Conservation (phyloP, 2,888 invertebrate genomes). For the Meliscaeva auricollis region DNA sequence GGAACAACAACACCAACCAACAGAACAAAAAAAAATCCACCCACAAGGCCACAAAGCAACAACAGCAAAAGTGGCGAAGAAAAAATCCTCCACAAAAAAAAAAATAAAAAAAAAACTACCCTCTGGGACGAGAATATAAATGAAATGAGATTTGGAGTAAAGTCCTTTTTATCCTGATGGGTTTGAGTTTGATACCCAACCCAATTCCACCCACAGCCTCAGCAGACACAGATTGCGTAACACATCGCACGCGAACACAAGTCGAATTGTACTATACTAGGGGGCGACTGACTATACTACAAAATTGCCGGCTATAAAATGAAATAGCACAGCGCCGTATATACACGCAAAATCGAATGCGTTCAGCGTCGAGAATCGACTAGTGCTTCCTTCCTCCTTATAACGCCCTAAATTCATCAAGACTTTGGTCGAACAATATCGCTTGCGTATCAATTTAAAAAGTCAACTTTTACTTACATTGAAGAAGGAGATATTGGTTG, state of each 20-base stretch:
- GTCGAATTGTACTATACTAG: not conserved
- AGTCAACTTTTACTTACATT: conserved; percentile 65
- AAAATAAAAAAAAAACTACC: conserved; percentile 44
- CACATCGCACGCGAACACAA: conserved; percentile 21
- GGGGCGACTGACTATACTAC: conserved; percentile 30
- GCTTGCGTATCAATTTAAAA: conserved; percentile 65
- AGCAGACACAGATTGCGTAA: conserved; percentile 71
- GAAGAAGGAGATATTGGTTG: conserved; percentile 17
- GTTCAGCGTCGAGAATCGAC: conserved; percentile 46
- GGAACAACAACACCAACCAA: conserved; percentile 6
- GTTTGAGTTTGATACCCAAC: not conserved
- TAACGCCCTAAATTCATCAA: conserved; percentile 36
- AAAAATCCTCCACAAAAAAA: conserved; percentile 51
- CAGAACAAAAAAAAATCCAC: conserved; percentile 1
- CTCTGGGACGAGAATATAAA: conserved; percentile 59
- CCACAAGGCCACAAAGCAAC: conserved; percentile 27
- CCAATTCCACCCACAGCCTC: conserved; percentile 28
- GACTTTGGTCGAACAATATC: conserved; percentile 26
- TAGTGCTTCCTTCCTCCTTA: conserved; percentile 58
- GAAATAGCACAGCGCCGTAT: conserved; percentile 44
- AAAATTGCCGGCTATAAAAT: conserved; percentile 68
- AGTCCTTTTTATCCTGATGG: conserved; percentile 67
- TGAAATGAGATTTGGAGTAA: conserved; percentile 75
- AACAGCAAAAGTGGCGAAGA: conserved; percentile 15
- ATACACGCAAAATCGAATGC: conserved; percentile 30